phyloP scores from a whole-genome alignment of 1,140 invertebrate genomes.

The Thaumetopoea pityocampa region DNA sequence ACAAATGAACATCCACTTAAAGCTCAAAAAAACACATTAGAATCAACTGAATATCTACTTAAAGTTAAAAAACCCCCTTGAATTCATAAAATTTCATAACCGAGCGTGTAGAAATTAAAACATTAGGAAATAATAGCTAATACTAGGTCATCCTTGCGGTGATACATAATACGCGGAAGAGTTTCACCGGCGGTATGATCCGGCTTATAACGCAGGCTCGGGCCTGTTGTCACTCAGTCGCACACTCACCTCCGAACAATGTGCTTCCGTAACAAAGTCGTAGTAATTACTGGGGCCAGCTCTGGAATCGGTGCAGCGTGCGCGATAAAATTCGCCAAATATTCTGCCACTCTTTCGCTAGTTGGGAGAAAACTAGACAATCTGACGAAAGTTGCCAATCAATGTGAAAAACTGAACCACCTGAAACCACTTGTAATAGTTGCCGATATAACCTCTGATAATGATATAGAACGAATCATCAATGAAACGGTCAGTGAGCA shows the following conservation, averaged over 20 bases:
- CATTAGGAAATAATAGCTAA: slow-evolving; percentile 7
- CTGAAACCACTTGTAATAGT: slow-evolving; percentile 69
- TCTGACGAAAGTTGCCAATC: slow-evolving; percentile 64
- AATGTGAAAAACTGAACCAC: slow-evolving; percentile 74
- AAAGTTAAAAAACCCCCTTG: too few relatives aligned
- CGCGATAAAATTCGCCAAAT: slow-evolving; percentile 42
- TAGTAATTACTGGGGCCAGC: slow-evolving; percentile 55
- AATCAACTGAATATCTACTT: too few relatives aligned
- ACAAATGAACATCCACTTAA: too few relatives aligned
- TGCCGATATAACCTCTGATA: slow-evolving; percentile 82
- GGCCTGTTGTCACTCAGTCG: slow-evolving; percentile 26
- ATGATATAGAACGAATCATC: slow-evolving; percentile 78
- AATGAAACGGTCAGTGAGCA: slow-evolving; percentile 77
- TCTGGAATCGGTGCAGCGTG: slow-evolving; percentile 53
- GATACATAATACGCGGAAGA: slow-evolving; percentile 12
- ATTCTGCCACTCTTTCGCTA: slow-evolving; percentile 37
- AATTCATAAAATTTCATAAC: too few relatives aligned
- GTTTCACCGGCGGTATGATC: slow-evolving; percentile 5
- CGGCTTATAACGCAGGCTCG: slow-evolving; percentile 6
- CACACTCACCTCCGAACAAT: slow-evolving; percentile 21
- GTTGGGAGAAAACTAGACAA: slow-evolving; percentile 48
- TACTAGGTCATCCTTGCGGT: slow-evolving; percentile 15
- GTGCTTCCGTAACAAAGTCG: slow-evolving; percentile 51
- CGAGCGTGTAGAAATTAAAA: too few relatives aligned
- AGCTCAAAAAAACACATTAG: too few relatives aligned